These are phyloP conservation scores for Halocynthia roretzi DNA, from an alignment of 23 tunicate genomes.

Conservation along the genomic window DNA sequence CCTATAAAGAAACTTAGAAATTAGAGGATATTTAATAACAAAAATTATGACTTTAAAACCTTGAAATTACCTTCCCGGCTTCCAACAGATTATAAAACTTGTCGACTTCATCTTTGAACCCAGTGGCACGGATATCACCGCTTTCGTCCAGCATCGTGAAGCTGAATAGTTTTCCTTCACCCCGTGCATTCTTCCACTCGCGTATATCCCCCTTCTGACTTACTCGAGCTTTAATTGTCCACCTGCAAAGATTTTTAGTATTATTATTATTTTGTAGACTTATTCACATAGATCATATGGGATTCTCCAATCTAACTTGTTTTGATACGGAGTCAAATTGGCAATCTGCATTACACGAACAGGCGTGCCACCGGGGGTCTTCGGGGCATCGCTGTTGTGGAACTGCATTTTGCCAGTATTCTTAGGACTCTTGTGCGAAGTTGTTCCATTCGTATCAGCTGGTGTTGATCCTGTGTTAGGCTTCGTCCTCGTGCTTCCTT, in stretches of 20 bases:
- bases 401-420: constrained; percentile 54
- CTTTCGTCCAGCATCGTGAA: constrained; percentile 83
- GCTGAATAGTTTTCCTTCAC: constrained; percentile 89
- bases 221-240: constrained; percentile 82
- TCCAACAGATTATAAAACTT: constrained; percentile 68
- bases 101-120: constrained; percentile 95
- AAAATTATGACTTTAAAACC: neutral
- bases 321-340: constrained; percentile 83
- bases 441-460: neutral
- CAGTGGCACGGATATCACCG: constrained; percentile 76
- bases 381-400: constrained; percentile 37
- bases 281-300: neutral
- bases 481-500: constrained; percentile 3
- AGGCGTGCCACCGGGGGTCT: constrained; percentile 82
- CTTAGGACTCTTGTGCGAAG: constrained; percentile 63
- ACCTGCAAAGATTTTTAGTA: constrained; percentile 15
- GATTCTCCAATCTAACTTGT: constrained; percentile 34
- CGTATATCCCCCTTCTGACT: constrained; percentile 66
- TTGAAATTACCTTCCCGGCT: constrained; percentile 59
- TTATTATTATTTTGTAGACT: neutral
- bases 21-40: neutral
- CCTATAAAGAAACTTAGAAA: constrained; percentile 18
- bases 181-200: constrained; percentile 90
- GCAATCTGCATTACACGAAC: constrained; percentile 65
- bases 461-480: constrained; percentile 5